phyloP scores from a whole-genome alignment of 1,140 invertebrate genomes.

The Zaprionus ghesquierei region DNA sequence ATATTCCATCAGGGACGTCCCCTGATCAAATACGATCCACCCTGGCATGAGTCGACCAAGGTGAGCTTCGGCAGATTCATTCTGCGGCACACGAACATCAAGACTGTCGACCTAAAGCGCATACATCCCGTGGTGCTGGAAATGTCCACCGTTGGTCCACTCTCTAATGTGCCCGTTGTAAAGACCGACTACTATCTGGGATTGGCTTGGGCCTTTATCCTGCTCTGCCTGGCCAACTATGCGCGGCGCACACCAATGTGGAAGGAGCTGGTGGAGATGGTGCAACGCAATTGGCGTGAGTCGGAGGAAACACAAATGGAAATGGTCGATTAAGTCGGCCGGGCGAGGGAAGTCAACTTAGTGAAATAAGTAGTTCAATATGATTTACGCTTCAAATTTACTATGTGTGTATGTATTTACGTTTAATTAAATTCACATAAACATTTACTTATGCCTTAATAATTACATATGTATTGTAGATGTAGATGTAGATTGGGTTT shows the following conservation, averaged over 20 bases:
- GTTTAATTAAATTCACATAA: conserved; percentile 79
- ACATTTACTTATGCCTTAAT: conserved; percentile 70
- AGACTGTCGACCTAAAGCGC: conserved; percentile 82
- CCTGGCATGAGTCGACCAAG: conserved; percentile 90
- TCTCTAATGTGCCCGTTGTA: conserved; percentile 83
- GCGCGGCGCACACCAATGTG: conserved; percentile 91
- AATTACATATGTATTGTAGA: conserved; percentile 32
- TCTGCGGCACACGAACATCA: conserved; percentile 89
- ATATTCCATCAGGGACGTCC: conserved; percentile 96
- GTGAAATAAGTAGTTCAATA: conserved; percentile 8
- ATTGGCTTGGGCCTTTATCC: conserved; percentile 93
- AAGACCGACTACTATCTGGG: conserved; percentile 90
- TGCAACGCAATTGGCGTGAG: conserved; percentile 95
- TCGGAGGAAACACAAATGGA: conserved; percentile 93
- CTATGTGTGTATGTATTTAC: conserved; percentile 66
- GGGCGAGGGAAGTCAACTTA: neutral
- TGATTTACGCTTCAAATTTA: conserved; percentile 34
- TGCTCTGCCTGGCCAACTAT: conserved; percentile 89
- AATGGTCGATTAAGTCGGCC: conserved; percentile 51
- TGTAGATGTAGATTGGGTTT: conserved; percentile 20
- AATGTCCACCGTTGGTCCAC: conserved; percentile 12
- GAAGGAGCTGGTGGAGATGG: conserved; percentile 91
- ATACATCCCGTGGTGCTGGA: conserved; percentile 7
- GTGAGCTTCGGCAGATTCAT: conserved; percentile 93
- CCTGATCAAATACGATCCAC: conserved; percentile 54